These are phyloP conservation scores for Dolichotis patagonum DNA, from an alignment of 2,113 vertebrate genomes.

Conservation along the genomic window DNA sequence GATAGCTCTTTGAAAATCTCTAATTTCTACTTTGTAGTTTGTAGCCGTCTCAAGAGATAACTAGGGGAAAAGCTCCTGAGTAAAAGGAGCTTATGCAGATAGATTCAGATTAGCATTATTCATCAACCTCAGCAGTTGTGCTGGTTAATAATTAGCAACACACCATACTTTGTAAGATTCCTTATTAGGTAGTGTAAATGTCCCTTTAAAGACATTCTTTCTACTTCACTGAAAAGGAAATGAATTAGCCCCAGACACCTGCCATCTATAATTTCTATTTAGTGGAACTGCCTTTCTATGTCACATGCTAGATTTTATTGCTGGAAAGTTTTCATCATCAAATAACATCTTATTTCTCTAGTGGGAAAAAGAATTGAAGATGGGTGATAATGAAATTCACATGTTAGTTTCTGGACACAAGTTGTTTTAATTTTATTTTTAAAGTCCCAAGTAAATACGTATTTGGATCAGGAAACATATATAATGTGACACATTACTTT, in stretches of 20 bases:
- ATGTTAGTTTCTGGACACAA: conserved; percentile 47
- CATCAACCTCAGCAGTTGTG: conserved; percentile 60
- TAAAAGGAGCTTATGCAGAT: conserved; percentile 48
- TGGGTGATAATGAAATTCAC: conserved; percentile 52
- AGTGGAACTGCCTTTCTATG: conserved; percentile 33
- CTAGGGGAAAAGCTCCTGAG: not conserved
- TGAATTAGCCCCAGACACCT: conserved; percentile 64
- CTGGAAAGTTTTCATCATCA: conserved; percentile 36
- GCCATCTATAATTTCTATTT: conserved; percentile 67
- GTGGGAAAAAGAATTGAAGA: conserved; percentile 22
- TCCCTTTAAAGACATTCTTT: conserved; percentile 70
- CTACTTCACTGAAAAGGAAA: conserved; percentile 72
- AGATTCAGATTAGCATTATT: conserved; percentile 54
- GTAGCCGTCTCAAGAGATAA: conserved; percentile 56
- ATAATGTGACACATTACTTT: conserved; percentile 22
- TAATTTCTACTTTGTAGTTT: conserved; percentile 17
- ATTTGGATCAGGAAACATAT: conserved; percentile 16
- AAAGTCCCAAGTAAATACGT: conserved; percentile 27
- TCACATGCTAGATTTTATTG: conserved; percentile 53
- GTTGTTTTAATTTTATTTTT: conserved; percentile 58
- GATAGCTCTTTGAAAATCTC: conserved; percentile 9
- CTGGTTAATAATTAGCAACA: conserved; percentile 52
- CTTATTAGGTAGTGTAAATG: conserved; percentile 68
- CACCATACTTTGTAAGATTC: conserved; percentile 43
- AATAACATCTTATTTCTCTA: conserved; percentile 58